These are phyloP conservation scores for Morpho helenor DNA, from an alignment of 2,888 invertebrate genomes.

Conservation along the genomic window DNA sequence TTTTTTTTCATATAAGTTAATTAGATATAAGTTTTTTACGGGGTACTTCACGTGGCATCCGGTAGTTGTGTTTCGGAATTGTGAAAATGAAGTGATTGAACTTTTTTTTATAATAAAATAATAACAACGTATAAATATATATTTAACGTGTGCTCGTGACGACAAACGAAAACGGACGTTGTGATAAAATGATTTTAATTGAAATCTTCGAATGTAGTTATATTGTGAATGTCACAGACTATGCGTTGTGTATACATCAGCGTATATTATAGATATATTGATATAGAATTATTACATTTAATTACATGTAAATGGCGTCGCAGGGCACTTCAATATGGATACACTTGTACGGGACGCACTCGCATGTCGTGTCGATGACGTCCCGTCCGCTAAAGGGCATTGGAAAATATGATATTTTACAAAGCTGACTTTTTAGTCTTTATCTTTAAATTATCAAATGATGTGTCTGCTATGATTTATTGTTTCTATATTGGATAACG, in stretches of 20 bases:
- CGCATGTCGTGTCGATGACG: background rate
- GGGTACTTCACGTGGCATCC: constrained; percentile 4
- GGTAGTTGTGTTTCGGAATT: constrained; percentile 12
- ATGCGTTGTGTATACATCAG: constrained; percentile 55
- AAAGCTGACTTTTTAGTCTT: background rate
- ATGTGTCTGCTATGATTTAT: background rate
- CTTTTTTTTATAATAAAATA: constrained; percentile 6
- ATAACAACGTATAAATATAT: constrained; percentile 1
- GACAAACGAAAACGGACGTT: constrained; percentile 51
- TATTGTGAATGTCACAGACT: constrained; percentile 39
- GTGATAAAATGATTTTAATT: constrained; percentile 33
- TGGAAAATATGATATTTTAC: constrained; percentile 5
- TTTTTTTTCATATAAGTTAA: constrained; percentile 19
- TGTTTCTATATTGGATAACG: background rate
- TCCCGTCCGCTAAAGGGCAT: background rate
- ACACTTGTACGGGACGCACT: too few species aligned
- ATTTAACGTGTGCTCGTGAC: constrained; percentile 18
- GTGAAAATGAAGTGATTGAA: constrained; percentile 14
- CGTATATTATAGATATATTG: constrained; percentile 57
- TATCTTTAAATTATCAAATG: background rate
- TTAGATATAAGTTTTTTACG: constrained; percentile 23
- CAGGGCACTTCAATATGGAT: constrained; percentile 37
- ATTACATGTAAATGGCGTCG: constrained; percentile 21
- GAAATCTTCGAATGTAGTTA: constrained; percentile 46
- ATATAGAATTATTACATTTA: constrained; percentile 34